Base-by-base conservation (phyloP, 2,888 invertebrate species). In the Ormia ochracea region DNA sequence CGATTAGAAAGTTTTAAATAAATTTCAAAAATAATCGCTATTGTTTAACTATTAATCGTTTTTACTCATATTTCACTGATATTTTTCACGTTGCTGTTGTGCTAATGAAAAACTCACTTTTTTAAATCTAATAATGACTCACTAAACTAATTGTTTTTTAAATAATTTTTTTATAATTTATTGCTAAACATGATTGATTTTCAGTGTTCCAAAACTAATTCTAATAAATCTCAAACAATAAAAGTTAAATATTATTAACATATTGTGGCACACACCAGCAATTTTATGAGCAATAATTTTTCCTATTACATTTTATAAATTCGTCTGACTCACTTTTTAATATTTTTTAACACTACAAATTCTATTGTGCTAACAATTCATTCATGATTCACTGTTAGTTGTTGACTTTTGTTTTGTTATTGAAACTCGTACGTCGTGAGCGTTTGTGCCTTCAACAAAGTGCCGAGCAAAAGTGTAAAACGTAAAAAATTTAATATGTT, bases 301-400 rank as follows among this genome's bases (percentile, higher is more conserved):
- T 21, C 1, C 4, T n/a, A n/a, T n/a, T n/a, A n/a, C n/a, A n/a
- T n/a, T n/a, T n/a, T n/a, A n/a, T 54, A 33, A 26, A 54, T 41
- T 50, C 38, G 14, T 14, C n/a, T 74, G 74, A 74, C 38, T 66
- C 74, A 74, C 10, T 45, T 58, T 31, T 63, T 19, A 43, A 23
- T 26, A 33, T 41, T n/a, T 17, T 61, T n/a, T n/a, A n/a, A 1
- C 50, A 59, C 26, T 28, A 33, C n/a, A 36, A 56, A 33, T 56
- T 59, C n/a, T 38, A 28, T 68, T 6, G 17, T 6, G 17, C 26
- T 61, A 68, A 41, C 63, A 69, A 78, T 69, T 70, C 65, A 75
- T 70, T 75, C 70, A 72, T 79, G 79, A 79, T 59, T 79, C 79
- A 79, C 59, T 69, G 36, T 61, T 43, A n/a, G 36, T 45, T 31